phyloP scores from a whole-genome alignment of 2,797 vertebrate genomes.

The Schizopygopsis malacanthus region DNA sequence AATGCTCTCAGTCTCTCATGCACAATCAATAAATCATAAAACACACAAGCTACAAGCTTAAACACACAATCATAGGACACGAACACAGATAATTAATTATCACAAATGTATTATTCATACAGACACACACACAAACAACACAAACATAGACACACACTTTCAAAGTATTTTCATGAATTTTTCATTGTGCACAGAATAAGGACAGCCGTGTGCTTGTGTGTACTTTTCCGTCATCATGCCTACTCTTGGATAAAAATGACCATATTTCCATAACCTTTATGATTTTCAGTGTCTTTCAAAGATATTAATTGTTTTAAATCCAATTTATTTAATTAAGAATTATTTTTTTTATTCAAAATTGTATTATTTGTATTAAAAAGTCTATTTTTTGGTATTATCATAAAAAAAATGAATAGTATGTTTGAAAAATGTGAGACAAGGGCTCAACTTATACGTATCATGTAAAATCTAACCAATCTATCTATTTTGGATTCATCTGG shows the following conservation, averaged over 20 bases:
- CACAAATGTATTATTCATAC: constrained; percentile 41
- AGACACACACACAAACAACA: constrained; percentile 42
- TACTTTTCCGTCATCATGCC: constrained; percentile 8
- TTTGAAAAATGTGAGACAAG: neutral
- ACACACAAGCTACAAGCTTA: constrained; percentile 33
- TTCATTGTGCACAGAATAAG: constrained; percentile 38
- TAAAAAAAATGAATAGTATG: neutral
- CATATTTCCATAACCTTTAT: neutral
- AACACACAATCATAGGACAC: constrained; percentile 42
- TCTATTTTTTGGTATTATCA: too few species aligned
- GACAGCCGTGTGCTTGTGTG: neutral
- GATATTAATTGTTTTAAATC: neutral
- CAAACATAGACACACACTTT: constrained; percentile 49
- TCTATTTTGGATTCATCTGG: neutral
- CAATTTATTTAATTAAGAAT: neutral
- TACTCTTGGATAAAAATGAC: neutral
- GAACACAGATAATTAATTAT: constrained; percentile 45
- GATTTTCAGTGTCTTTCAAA: neutral
- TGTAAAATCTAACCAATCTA: neutral
- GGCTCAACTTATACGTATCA: too few species aligned
- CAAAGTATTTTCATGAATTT: constrained; percentile 54
- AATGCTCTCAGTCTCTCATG: constrained; percentile 24
- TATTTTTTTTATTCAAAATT: neutral
- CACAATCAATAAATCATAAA: constrained; percentile 44
- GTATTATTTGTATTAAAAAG: neutral